A percentile compares a stretch with the other conserved stretches of the same genome.
Evolutionary conservation across 1,140 invertebrate species (phyloP).

Genomic region (Globodera ellingtonae): DNA sequence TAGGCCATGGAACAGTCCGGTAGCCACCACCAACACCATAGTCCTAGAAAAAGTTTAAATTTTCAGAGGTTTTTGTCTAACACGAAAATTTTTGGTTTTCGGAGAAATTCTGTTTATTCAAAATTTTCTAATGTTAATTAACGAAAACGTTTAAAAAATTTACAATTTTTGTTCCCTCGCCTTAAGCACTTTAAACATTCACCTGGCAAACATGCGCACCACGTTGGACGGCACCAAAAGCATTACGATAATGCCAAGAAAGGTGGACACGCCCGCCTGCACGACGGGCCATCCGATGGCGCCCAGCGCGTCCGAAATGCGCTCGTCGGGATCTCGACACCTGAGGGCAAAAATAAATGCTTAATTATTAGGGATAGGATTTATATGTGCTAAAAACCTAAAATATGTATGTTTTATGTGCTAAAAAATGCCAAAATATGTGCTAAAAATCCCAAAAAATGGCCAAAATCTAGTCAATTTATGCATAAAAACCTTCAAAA

Average conservation of each 20-base stretch:
- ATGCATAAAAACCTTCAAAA: too few relatives aligned
- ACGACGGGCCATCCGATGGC: constrained; percentile 65
- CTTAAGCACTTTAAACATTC: too few relatives aligned
- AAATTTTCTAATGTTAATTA: too few relatives aligned
- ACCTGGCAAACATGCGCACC: constrained; percentile 61
- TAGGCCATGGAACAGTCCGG: constrained; percentile 63
- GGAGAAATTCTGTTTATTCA: too few relatives aligned
- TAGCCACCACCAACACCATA: constrained; percentile 59
- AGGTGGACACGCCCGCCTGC: constrained; percentile 61
- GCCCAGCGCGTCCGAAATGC: constrained; percentile 60
- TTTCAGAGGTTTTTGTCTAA: background rate
- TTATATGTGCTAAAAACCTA: too few relatives aligned
- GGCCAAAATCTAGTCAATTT: too few relatives aligned
- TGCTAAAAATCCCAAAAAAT: too few relatives aligned
- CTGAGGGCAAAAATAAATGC: background rate
- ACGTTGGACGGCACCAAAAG: constrained; percentile 62
- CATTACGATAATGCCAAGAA: constrained; percentile 58
- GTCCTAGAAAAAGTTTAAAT: constrained; percentile 37
- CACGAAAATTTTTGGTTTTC: background rate
- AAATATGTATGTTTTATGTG: too few relatives aligned
- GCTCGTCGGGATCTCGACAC: constrained; percentile 55
- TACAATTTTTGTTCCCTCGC: too few relatives aligned
- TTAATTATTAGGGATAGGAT: too few relatives aligned
- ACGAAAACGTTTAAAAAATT: too few relatives aligned
- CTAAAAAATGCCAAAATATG: too few relatives aligned